Base-by-base conservation (phyloP, 2,113 vertebrate genomes). In the Erythrolamprus reginae region DNA sequence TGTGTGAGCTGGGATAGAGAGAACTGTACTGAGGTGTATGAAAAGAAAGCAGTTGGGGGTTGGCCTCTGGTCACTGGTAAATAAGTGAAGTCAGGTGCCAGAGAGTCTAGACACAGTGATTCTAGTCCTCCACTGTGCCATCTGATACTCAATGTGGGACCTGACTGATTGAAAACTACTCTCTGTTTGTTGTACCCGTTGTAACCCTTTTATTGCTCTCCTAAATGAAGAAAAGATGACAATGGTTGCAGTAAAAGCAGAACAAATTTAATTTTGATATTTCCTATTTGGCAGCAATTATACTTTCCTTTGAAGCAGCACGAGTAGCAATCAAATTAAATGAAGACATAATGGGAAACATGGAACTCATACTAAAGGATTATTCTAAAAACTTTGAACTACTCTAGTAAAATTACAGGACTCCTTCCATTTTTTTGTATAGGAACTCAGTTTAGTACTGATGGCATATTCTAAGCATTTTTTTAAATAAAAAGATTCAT, bases 51-150 rank as follows among this genome's bases (percentile, higher is more conserved):
- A 92, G 95, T 96, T 96, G 95, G 97, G 98, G 97, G 98, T 98
- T 97, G 97, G 97, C 97, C 98, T 98, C 98, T 97, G 97, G 97
- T 98, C 98, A 98, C 96, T 98, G 98, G 98, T 98, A 98, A 98
- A 98, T 98, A 98, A 98, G 98, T 98, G 98, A 97, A 98, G 97
- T 97, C 98, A 99, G 98, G 99, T 99, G 99, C 99, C 99, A 99
- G 98, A 98, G 98, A 99, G 99, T 99, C 99, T 99, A 99, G 99
- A 99, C 99, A 96, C 96, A 93, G 97, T 98, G 98, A 98, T 99
- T 99, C 98, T 97, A 98, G 98, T 97, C 97, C 95, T 96, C 98
- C 97, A 97, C 97, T 97, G 97, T 98, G 98, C 98, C 98, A 99
- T 98, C 98, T 98, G 98, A 99, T 99, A 99, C 98, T 98, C 98